Base-by-base conservation (phyloP, 2,797 vertebrate species). In the Astyanax mexicanus region DNA sequence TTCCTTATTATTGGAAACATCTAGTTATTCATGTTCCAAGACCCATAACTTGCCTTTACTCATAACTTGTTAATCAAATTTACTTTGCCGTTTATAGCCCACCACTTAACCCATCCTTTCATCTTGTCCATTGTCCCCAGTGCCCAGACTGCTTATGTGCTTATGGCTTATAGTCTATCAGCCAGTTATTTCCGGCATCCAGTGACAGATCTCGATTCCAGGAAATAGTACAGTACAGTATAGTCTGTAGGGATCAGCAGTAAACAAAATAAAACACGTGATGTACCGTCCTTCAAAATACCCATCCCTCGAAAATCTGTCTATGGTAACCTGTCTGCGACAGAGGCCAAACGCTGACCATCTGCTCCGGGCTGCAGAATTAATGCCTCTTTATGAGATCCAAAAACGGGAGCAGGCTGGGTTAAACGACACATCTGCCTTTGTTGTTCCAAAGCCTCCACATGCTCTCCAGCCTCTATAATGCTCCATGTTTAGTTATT, bases 371-470 rank as follows among this genome's bases (percentile, higher is more conserved):
- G 45, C 19, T 73, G 44, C 57, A 54, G 15, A 67, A 72, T 66
- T 72, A 77, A 61, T 11, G 55, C 12, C 51, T 73, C 38, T 73
- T 81, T 82, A 37, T 80, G 75, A n/a, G 60, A 74, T 69, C 72
- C 3, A 52, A 62, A 44, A 45, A 13, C 45, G 76, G 29, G 19
- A 55, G 25, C 42, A 78, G 72, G 29, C 37, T 23, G 17, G 45
- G 67, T 3, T 52, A 25, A 21, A 19, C 19, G 21, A 6, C 35
- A 37, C 17, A 27, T 68, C 74, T 65, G 38, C 23, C 37, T 69
- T 47, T 70, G 57, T 57, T 75, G 69, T 32, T 44, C 0, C n/a
- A 69, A 69, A 66, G 11, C 45, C 25, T 58, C 42, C 12, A 81
- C 77, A 73, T 74, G 75, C 79, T 81, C 64, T 64, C 11, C 9